phyloP scores from a whole-genome alignment of 2,113 vertebrate species.

The Cacatua alba region DNA sequence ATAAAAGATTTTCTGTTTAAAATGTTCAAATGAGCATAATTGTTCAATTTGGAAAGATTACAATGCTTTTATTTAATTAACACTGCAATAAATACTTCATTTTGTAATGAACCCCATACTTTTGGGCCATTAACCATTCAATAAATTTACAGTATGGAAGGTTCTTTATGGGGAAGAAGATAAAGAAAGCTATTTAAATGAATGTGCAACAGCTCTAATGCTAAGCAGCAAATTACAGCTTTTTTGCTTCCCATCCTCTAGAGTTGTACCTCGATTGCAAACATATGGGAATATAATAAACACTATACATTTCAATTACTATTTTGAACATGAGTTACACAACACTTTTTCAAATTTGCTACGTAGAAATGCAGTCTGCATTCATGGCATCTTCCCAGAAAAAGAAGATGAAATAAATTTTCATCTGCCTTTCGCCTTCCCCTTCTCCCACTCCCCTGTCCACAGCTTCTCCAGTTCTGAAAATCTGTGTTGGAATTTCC shows the following conservation, averaged over 20 bases:
- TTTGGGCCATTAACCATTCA: constrained; percentile 79
- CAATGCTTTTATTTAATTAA: constrained; percentile 89
- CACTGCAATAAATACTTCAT: constrained; percentile 86
- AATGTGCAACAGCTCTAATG: constrained; percentile 68
- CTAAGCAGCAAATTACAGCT: constrained; percentile 74
- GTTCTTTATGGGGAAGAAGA: constrained; percentile 77
- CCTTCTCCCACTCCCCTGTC: neutral
- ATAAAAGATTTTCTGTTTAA: constrained; percentile 85
- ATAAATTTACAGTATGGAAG: constrained; percentile 82
- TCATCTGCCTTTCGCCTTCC: neutral
- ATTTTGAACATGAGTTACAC: constrained; percentile 63
- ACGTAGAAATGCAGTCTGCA: neutral
- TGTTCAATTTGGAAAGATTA: constrained; percentile 90
- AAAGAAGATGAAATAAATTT: neutral
- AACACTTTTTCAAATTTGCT: constrained; percentile 37
- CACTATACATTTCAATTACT: constrained; percentile 68
- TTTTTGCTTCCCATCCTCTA: constrained; percentile 69
- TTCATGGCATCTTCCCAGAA: neutral
- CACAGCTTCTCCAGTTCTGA: neutral
- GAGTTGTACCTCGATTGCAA: constrained; percentile 76
- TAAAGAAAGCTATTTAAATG: constrained; percentile 78
- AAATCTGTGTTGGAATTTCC: neutral
- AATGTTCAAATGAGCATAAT: constrained; percentile 88
- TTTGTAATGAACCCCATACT: constrained; percentile 83
- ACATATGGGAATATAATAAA: constrained; percentile 74